phyloP scores from a whole-genome alignment of 1,140 invertebrate genomes.

The Drosophila pachea region DNA sequence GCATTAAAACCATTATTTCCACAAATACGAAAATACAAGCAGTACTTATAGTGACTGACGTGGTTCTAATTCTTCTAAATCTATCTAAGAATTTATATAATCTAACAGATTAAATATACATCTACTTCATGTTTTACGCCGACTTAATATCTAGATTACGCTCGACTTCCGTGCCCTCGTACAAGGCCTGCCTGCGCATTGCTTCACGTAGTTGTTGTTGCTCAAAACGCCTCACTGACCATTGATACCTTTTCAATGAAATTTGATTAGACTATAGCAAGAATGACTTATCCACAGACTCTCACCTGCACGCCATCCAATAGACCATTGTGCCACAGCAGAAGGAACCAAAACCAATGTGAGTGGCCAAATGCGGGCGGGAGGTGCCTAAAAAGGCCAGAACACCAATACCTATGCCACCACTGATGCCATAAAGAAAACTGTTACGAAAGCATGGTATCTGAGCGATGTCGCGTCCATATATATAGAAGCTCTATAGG shows the following conservation, averaged over 20 bases:
- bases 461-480: constrained; percentile 81
- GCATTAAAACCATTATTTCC: too few relatives aligned
- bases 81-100: not conserved
- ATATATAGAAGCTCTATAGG: constrained; percentile 74
- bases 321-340: constrained; percentile 80
- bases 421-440: constrained; percentile 82
- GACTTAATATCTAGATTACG: constrained; percentile 64
- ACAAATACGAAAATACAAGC: not conserved
- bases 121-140: constrained; percentile 51
- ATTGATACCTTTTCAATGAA: constrained; percentile 75
- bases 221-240: constrained; percentile 79
- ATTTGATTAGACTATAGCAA: not conserved
- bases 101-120: not conserved
- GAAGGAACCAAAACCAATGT: constrained; percentile 81
- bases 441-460: constrained; percentile 84
- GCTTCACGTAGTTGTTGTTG: constrained; percentile 77
- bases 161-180: constrained; percentile 78
- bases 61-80: constrained; percentile 3
- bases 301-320: constrained; percentile 80
- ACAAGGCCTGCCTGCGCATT: constrained; percentile 69
- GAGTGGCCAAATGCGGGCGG: constrained; percentile 78
- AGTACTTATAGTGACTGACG: not conserved
- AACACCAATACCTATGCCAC: constrained; percentile 81
- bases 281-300: not conserved
- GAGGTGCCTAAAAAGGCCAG: constrained; percentile 83